Evolutionary conservation across 2,113 vertebrate genomes (phyloP).

Genomic region (Halichoerus grypus): DNA sequence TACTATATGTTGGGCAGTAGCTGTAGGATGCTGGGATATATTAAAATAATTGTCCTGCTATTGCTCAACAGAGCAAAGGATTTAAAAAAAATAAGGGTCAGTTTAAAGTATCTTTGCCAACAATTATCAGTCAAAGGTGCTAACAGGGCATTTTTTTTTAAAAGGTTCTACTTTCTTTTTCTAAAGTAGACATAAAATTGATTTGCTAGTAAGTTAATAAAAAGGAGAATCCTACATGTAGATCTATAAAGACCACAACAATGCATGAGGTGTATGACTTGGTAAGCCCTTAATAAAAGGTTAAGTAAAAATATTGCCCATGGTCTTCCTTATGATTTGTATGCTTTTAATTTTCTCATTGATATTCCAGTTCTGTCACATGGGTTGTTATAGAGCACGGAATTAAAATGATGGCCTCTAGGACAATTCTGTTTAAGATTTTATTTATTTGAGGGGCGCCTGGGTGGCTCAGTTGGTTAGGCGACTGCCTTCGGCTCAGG

Average conservation of each 20-base stretch:
- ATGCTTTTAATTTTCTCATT: not conserved
- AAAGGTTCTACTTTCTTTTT: not conserved
- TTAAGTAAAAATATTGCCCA: not conserved
- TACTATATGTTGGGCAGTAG: not conserved
- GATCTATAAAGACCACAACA: not conserved
- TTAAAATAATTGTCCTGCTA: not conserved
- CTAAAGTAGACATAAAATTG: not conserved
- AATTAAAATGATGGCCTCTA: not conserved
- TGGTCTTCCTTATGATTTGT: not conserved
- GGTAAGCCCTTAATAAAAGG: not conserved
- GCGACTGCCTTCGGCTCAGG: too few relatives aligned
- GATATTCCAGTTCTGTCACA: not conserved
- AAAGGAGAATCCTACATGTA: not conserved
- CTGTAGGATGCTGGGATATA: not conserved
- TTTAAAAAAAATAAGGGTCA: slow-evolving; percentile 33
- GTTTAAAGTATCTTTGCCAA: not conserved
- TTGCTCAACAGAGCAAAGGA: not conserved
- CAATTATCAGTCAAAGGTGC: not conserved
- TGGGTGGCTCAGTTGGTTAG: too few relatives aligned
- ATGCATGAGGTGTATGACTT: not conserved
- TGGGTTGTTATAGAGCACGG: not conserved
- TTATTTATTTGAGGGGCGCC: not conserved
- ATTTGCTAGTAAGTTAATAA: slow-evolving; percentile 7
- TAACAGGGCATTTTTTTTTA: not conserved
- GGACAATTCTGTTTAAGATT: not conserved